Base-by-base conservation (phyloP, 1,140 invertebrate species). In the Lordiphosa clarofinis region DNA sequence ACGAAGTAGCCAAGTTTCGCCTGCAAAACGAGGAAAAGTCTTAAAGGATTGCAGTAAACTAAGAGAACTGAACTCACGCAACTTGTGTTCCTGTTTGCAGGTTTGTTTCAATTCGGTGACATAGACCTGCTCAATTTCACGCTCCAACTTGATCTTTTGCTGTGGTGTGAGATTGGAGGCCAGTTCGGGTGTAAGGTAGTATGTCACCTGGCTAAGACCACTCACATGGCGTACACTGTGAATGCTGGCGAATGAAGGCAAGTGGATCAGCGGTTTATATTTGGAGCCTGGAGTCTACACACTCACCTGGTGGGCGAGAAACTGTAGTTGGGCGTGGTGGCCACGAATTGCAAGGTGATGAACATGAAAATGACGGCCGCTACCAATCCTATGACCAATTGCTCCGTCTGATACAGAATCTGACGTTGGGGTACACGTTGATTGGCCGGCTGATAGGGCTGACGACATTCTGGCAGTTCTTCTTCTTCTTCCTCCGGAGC, bases 171-270 rank as follows among this genome's bases (percentile, higher is more conserved):
- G 47, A 15, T 66, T 42, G 1, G 11, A 47, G 10, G 59, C 53
- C 91, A 99, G 99, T 89, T 97, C 97, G 59, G 96, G 95, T 89
- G 97, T 98, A 24, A 99, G 97, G 90, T 94, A 99, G 90, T 99
- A 99, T 6, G 95, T 93, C 39, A 99, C 49, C n/a, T 92, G 91
- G 24, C 96, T 44, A 11, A 28, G 10, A 11, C 57, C 53, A 89
- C 75, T 94, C 92, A 66, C 91, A 89, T 21, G 96, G 96, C 61
- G 91, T 91, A 88, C 94, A 91, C 42, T 82, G 54, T 76, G 54
- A 31, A 53, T 76, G 60, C 76, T 82, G 37, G 37, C 40, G 56
- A 42, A 61, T 33, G 38, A 38, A n/a, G 11, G 19, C 48, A 13
- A 7, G 15, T 9, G 4, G 12, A n/a, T 21, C 21, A 21, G 21